Base-by-base conservation (phyloP, 2,888 invertebrate species). In the Polydesmus complanatus region DNA sequence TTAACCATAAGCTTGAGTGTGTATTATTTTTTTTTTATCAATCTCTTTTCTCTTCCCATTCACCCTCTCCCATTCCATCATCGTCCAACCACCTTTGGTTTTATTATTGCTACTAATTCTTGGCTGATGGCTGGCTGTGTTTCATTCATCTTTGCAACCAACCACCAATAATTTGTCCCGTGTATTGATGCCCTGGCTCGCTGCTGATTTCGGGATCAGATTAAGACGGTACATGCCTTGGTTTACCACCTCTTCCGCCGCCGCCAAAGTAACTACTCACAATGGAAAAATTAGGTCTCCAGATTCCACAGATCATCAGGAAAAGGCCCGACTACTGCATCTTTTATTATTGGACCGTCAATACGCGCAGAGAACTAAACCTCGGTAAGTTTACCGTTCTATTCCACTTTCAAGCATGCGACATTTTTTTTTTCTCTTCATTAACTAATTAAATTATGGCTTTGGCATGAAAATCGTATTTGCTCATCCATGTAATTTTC, bases 381-480 rank as follows among this genome's bases (percentile, higher is more conserved):
- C 58, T 26, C 48, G 58, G 58, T 57, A 25, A 57, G 58, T 59
- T 52, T n/a, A n/a, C n/a, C n/a, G n/a, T n/a, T n/a, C n/a, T n/a
- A n/a, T n/a, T n/a, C n/a, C n/a, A n/a, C n/a, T n/a, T n/a, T n/a
- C n/a, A n/a, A n/a, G n/a, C n/a, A n/a, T n/a, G n/a, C n/a, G n/a
- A n/a, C n/a, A n/a, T n/a, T n/a, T n/a, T n/a, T n/a, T n/a, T n/a
- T n/a, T n/a, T n/a, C n/a, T n/a, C n/a, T n/a, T n/a, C n/a, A n/a
- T n/a, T n/a, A n/a, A n/a, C n/a, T n/a, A n/a, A n/a, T n/a, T n/a
- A n/a, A n/a, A n/a, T n/a, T n/a, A n/a, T n/a, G n/a, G n/a, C n/a
- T n/a, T n/a, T n/a, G n/a, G n/a, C n/a, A n/a, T n/a, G n/a, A n/a
- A n/a, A n/a, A n/a, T n/a, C n/a, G n/a, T n/a, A n/a, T n/a, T n/a